Evolutionary conservation across 2,797 vertebrate genomes (phyloP), one percentile per base, ranked within the genome.

Genomic region (Setipinna tenuifilis): DNA sequence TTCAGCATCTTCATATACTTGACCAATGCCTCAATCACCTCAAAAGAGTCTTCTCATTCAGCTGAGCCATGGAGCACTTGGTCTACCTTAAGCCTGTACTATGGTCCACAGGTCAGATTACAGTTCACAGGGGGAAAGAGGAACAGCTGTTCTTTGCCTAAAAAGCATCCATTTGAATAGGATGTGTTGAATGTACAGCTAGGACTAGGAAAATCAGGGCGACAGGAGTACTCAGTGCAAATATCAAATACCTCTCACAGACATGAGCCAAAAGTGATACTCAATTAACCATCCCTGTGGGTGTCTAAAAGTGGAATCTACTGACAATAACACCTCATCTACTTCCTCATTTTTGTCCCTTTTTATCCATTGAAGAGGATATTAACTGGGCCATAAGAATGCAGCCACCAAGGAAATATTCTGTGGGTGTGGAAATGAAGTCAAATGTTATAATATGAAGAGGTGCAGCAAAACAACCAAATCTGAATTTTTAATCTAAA

Each of bases 371-470:
- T 0, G 97, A 97, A 0, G 97, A 97, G 61, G 98, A 97, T 83
- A 98, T 17, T 16, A 99, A 99, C 83, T 95, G 93, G n/a, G 98
- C 98, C 97, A 99, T 99, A 90, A 99, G 98, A 94, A 99, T 97
- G 83, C 97, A 98, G 58, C 99, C 98, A 88, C 99, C 98, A 90
- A 99, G 92, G 92, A 98, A 99, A 90, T 99, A 99, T 87, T 98
- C 98, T 99, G 93, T 0, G 90, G 85, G 59, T 25, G 71, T 9
- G 3, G 83, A 2, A 0, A 28, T 25, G 19, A 57, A 84, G 23
- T 65, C 10, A 28, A 11, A n/a, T 6, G 16, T 19, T 17, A 35
- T 14, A 3, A 19, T 7, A 78, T n/a, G 17, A 35, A 75, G 28
- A 75, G 31, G 28, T 75, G 28, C 28, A 75, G 3, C 4, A 16